phyloP scores from a whole-genome alignment of 1,140 invertebrate genomes.

The Orchestia grillus region DNA sequence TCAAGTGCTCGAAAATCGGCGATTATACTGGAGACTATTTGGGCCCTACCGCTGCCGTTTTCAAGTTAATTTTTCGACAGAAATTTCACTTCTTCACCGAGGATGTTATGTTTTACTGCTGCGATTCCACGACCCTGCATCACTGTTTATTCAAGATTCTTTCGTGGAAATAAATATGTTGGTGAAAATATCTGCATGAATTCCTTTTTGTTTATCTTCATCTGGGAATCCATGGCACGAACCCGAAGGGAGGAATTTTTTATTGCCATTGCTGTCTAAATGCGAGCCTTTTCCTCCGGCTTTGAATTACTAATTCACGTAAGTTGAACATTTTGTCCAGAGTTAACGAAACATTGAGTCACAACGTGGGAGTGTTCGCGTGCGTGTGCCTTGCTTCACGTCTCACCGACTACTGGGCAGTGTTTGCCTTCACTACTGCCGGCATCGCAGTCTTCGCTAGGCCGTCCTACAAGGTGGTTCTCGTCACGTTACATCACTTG shows the following conservation, averaged over 20 bases:
- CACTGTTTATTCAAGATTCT: neutral
- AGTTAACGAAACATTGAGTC: slow-evolving; percentile 66
- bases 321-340: slow-evolving; percentile 17
- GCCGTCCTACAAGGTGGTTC: neutral
- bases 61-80: neutral
- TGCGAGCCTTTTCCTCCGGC: neutral
- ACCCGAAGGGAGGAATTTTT: neutral
- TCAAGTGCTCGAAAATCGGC: neutral
- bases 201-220: neutral
- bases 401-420: slow-evolving; percentile 64
- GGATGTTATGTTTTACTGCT: neutral
- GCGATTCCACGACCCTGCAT: too few relatives aligned
- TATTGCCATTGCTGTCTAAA: neutral
- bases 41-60: neutral
- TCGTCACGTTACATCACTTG: neutral
- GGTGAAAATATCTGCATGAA: neutral
- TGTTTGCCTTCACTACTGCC: slow-evolving; percentile 63
- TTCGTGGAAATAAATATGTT: neutral
- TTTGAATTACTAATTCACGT: neutral
- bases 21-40: neutral
- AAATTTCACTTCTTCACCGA: neutral
- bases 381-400: slow-evolving; percentile 66
- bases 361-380: slow-evolving; percentile 67
- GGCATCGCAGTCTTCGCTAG: slow-evolving; percentile 64
- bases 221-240: neutral